phyloP scores from a whole-genome alignment of 2,113 vertebrate genomes.

The Quiscalus mexicanus region DNA sequence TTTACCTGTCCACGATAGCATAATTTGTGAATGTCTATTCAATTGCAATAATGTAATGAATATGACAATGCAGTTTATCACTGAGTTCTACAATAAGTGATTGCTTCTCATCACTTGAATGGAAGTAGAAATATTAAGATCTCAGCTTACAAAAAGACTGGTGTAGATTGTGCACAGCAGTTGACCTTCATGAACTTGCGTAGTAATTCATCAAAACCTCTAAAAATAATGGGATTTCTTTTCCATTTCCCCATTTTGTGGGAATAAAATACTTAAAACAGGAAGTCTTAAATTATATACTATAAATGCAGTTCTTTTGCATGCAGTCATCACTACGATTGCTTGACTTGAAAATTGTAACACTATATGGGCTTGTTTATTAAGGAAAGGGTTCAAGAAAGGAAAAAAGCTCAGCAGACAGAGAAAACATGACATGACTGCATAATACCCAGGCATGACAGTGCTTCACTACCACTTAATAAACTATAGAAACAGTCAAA shows the following conservation, averaged over 20 bases:
- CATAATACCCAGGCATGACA: not conserved
- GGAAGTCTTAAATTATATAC: not conserved
- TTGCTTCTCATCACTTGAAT: not conserved
- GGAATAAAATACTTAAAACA: not conserved
- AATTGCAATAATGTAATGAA: not conserved
- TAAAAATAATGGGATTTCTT: not conserved
- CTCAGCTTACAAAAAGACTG: not conserved
- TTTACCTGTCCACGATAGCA: not conserved
- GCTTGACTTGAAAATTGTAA: not conserved
- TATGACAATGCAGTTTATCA: not conserved
- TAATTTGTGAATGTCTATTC: not conserved
- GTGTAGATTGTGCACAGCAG: not conserved
- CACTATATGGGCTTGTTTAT: not conserved
- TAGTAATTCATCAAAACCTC: not conserved
- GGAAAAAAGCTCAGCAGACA: not conserved
- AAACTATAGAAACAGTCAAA: not conserved
- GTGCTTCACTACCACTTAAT: not conserved
- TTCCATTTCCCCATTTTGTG: not conserved
- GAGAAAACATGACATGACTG: not conserved
- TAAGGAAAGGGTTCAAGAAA: not conserved
- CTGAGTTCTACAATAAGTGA: not conserved
- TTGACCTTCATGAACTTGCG: not conserved
- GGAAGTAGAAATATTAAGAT: not conserved
- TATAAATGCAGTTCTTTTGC: not conserved
- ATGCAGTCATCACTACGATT: not conserved